These are phyloP conservation scores for Pterostichus niger DNA, from an alignment of 2,888 invertebrate genomes.

Conservation along the genomic window DNA sequence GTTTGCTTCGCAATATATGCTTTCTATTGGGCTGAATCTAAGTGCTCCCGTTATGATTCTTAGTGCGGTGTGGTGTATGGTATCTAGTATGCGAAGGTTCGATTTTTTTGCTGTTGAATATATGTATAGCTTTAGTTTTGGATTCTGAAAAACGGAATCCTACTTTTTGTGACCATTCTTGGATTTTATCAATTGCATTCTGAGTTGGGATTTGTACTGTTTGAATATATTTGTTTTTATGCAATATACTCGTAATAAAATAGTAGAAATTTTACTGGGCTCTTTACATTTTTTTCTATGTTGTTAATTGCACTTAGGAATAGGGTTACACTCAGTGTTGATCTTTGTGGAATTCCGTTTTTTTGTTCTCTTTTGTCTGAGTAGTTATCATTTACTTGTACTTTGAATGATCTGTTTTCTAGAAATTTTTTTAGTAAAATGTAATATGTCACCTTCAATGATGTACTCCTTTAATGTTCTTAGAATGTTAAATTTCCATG, in stretches of 20 bases:
- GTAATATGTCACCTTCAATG: constrained; percentile 13
- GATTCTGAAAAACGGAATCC: constrained; percentile 65
- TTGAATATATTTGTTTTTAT: constrained; percentile 64
- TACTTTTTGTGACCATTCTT: constrained; percentile 28
- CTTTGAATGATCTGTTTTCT: too few species aligned
- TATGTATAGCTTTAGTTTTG: constrained; percentile 56
- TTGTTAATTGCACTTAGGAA: too few species aligned
- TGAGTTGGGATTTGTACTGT: constrained; percentile 63
- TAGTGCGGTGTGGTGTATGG: not conserved
- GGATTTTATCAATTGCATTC: constrained; percentile 56
- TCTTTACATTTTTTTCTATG: not conserved
- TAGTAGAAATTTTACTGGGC: not conserved
- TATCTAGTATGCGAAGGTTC: not conserved
- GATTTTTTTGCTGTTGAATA: constrained; percentile 3
- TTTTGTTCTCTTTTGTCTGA: too few species aligned
- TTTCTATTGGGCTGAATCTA: too few species aligned
- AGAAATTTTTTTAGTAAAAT: too few species aligned
- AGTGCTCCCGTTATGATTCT: too few species aligned
- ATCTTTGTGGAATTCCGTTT: too few species aligned
- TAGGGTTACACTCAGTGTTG: too few species aligned
- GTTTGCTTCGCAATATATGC: too few species aligned
- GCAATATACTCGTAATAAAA: not conserved
- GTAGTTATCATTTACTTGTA: too few species aligned
- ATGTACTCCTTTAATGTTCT: not conserved
- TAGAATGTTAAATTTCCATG: constrained; percentile 25